Conservation (phyloP, 37 sponge, comb jelly and placozoan species). For the Bolinopsis microptera region DNA sequence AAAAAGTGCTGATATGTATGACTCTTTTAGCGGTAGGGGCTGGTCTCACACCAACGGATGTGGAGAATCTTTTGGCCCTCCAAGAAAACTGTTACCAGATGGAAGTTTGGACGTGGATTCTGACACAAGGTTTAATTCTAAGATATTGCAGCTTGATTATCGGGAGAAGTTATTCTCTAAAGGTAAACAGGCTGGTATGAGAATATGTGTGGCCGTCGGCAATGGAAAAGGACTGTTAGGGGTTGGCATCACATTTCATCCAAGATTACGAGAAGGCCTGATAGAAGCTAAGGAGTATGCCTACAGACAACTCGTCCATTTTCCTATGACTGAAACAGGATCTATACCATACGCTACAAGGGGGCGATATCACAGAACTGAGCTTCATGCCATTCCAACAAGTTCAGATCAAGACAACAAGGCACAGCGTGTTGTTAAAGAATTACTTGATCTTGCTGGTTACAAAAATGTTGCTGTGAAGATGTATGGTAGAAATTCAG, state of each 20-base stretch:
- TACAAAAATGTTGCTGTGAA: constrained; percentile 45
- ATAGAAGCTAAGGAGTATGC: constrained; percentile 52
- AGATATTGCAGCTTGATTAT: not conserved
- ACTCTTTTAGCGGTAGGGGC: not conserved
- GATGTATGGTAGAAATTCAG: not conserved
- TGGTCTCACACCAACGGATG: not conserved
- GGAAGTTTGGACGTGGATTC: not conserved
- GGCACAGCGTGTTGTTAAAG: constrained; percentile 26
- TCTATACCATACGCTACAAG: not conserved
- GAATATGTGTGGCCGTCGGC: constrained; percentile 27
- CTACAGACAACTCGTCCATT: constrained; percentile 37
- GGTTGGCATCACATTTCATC: constrained; percentile 38
- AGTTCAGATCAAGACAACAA: not conserved
- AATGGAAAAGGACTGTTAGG: constrained; percentile 54
- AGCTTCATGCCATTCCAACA: not conserved
- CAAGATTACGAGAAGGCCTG: not conserved
- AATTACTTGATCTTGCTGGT: constrained; percentile 41
- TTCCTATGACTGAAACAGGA: constrained; percentile 57
- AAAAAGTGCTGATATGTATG: not conserved
- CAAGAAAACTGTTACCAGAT: not conserved
- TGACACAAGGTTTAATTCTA: constrained; percentile 37
- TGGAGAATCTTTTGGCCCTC: constrained; percentile 35
- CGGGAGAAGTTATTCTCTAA: not conserved
- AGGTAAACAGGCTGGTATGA: constrained; percentile 12
- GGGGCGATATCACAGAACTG: constrained; percentile 20